A percentile compares a stretch with the other conserved stretches of the same genome.
Evolutionary conservation across 2,888 invertebrate genomes (phyloP).

Genomic region (Campoplex capitator): DNA sequence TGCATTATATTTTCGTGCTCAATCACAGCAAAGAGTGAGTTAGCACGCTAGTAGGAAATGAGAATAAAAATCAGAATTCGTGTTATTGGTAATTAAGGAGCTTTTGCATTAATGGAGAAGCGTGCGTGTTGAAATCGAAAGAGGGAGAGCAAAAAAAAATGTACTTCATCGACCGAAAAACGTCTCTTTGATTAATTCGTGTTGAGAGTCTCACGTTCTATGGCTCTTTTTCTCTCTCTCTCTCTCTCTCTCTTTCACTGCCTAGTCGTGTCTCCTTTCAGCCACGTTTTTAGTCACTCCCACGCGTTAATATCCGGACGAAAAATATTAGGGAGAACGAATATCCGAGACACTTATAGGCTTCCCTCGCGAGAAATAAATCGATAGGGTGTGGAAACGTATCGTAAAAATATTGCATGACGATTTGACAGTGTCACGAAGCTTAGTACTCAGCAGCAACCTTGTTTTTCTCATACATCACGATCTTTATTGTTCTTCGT

Average conservation of each 20-base stretch:
- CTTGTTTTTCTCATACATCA: neutral
- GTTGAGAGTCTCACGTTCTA: constrained; percentile 17
- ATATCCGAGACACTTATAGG: constrained; percentile 13
- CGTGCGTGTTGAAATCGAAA: constrained; percentile 36
- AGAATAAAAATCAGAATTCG: constrained; percentile 34
- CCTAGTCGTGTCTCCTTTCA: neutral
- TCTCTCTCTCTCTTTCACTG: neutral
- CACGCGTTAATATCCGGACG: constrained; percentile 47
- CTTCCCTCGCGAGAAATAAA: constrained; percentile 60
- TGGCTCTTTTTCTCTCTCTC: neutral
- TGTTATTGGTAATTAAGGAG: constrained; percentile 42
- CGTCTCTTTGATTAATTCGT: constrained; percentile 56
- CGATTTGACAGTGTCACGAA: constrained; percentile 38
- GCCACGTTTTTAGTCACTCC: constrained; percentile 30
- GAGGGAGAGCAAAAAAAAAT: constrained; percentile 18
- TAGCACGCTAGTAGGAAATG: neutral
- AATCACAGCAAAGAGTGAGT: neutral
- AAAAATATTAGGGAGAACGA: constrained; percentile 50
- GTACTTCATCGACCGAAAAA: constrained; percentile 35
- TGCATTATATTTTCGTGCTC: constrained; percentile 39
- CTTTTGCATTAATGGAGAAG: constrained; percentile 22
- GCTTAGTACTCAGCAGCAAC: neutral
- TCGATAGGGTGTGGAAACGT: constrained; percentile 29
- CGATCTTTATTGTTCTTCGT: neutral
- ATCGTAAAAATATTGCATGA: constrained; percentile 28